phyloP scores from a whole-genome alignment of 2,113 vertebrate genomes.

The Damaliscus lunatus region DNA sequence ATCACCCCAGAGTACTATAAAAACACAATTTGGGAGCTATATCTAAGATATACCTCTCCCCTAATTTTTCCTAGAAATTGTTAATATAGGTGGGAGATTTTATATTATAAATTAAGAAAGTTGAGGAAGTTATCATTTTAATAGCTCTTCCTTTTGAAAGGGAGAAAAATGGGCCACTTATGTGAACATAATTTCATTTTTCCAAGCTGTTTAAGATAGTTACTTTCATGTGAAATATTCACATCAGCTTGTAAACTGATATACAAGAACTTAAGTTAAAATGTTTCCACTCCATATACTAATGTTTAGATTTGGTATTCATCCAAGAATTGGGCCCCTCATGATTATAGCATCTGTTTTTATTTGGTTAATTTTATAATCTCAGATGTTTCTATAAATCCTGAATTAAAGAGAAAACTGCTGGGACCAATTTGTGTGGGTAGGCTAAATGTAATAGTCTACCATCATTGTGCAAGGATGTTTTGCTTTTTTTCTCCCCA shows the following conservation, averaged over 20 bases:
- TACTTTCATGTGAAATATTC: constrained; percentile 58
- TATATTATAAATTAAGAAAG: constrained; percentile 55
- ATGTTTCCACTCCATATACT: constrained; percentile 69
- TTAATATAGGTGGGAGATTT: constrained; percentile 34
- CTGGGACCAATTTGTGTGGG: constrained; percentile 70
- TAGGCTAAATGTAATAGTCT: constrained; percentile 29
- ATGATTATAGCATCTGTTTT: constrained; percentile 74
- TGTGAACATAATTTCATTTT: constrained; percentile 63
- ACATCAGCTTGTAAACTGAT: constrained; percentile 64
- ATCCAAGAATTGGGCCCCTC: constrained; percentile 66
- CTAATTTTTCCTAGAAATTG: not conserved
- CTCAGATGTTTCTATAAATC: constrained; percentile 77
- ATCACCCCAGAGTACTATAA: not conserved
- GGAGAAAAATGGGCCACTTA: constrained; percentile 54
- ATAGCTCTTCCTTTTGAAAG: constrained; percentile 50
- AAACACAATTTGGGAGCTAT: not conserved
- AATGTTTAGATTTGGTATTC: constrained; percentile 68
- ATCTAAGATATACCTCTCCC: not conserved
- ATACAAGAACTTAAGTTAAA: constrained; percentile 59
- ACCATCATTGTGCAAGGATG: not conserved
- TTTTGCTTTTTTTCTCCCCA: not conserved
- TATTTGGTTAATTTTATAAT: constrained; percentile 77
- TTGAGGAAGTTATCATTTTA: constrained; percentile 63
- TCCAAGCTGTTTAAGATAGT: constrained; percentile 62
- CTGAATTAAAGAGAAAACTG: constrained; percentile 74